phyloP scores from a whole-genome alignment of 1,140 invertebrate species.

The Bombyx mori region ASM3026992v2 NC_085119.1:11032501-11033000 shows the following conservation, averaged over 20 bases:
- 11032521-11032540: too few relatives aligned
- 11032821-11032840: slow-evolving; percentile 63
- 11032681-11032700: slow-evolving; percentile 60
- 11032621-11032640: too few relatives aligned
- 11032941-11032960: too few relatives aligned
- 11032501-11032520: too few relatives aligned
- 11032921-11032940: slow-evolving; percentile 46
- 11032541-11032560: too few relatives aligned
- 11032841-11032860: slow-evolving; percentile 67
- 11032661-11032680: slow-evolving; percentile 45
- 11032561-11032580: too few relatives aligned
- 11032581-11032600: too few relatives aligned
- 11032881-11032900: slow-evolving; percentile 50
- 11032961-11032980: too few relatives aligned
- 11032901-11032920: slow-evolving; percentile 50
- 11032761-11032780: slow-evolving; percentile 69
- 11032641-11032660: slow-evolving; percentile 42
- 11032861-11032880: slow-evolving; percentile 66
- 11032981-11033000: too few relatives aligned
- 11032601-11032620: too few relatives aligned
- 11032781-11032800: slow-evolving; percentile 67
- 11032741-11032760: slow-evolving; percentile 68
- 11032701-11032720: slow-evolving; percentile 60
- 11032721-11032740: slow-evolving; percentile 56
- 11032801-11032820: slow-evolving; percentile 61